Evolutionary conservation across 2,113 vertebrate genomes (phyloP).

Genomic region (Smithornis capensis): DNA sequence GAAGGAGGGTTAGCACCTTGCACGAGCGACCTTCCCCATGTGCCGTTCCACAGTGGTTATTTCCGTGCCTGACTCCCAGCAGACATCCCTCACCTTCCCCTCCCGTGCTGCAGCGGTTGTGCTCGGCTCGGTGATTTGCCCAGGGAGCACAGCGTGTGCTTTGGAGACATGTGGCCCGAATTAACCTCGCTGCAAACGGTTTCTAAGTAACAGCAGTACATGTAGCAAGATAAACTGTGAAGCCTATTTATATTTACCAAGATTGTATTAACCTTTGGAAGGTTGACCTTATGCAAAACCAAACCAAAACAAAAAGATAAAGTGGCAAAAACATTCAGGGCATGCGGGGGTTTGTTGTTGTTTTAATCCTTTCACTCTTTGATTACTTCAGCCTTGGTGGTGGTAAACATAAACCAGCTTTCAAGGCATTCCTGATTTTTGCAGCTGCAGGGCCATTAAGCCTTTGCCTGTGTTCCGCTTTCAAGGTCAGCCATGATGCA

Average conservation of each 20-base stretch:
- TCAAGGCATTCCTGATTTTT: constrained; percentile 33
- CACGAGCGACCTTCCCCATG: not conserved
- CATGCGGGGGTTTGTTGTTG: constrained; percentile 33
- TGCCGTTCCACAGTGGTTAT: not conserved
- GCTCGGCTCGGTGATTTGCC: not conserved
- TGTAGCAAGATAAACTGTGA: constrained; percentile 14
- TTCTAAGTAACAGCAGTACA: constrained; percentile 53
- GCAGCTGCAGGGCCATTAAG: not conserved
- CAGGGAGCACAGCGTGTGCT: constrained; percentile 34
- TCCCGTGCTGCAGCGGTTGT: not conserved
- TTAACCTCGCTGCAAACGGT: constrained; percentile 59
- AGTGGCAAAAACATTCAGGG: constrained; percentile 24
- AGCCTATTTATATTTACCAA: constrained; percentile 66
- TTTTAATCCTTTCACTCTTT: constrained; percentile 44
- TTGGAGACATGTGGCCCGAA: not conserved
- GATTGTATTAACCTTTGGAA: constrained; percentile 74
- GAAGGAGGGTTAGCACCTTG: not conserved
- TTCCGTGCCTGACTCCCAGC: not conserved
- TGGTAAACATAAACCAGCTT: not conserved
- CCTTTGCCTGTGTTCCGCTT: not conserved
- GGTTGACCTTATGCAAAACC: constrained; percentile 73
- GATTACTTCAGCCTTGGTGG: not conserved
- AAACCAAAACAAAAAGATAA: constrained; percentile 21
- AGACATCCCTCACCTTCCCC: not conserved
- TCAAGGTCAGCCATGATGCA: constrained; percentile 26